phyloP scores from a whole-genome alignment of 2,797 vertebrate genomes.

The Oryzias sinensis region DNA sequence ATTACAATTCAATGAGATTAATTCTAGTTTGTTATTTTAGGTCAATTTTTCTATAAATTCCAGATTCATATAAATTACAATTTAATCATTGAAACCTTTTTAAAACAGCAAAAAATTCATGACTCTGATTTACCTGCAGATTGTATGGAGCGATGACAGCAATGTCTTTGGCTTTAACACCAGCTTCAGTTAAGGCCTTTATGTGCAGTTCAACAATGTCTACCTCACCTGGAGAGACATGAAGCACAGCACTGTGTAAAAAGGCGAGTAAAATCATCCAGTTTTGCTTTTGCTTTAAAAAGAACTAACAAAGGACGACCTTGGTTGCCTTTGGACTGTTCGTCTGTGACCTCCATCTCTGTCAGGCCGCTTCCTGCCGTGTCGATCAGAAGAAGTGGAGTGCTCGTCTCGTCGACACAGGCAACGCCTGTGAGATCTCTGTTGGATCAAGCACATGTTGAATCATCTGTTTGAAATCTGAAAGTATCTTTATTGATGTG shows the following conservation, averaged over 20 bases:
- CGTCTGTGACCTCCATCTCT: slow-evolving; percentile 87
- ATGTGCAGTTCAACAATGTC: slow-evolving; percentile 86
- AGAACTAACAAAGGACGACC: slow-evolving; percentile 67
- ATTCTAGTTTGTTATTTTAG: no score
- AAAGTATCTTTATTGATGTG: not conserved
- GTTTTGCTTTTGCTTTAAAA: not conserved
- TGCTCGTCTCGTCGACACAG: slow-evolving; percentile 83
- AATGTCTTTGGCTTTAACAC: slow-evolving; percentile 85
- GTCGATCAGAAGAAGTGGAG: slow-evolving; percentile 88
- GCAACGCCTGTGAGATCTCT: slow-evolving; percentile 88
- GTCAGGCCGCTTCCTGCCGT: slow-evolving; percentile 89
- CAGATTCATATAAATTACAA: no score
- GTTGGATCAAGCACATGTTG: slow-evolving; percentile 5
- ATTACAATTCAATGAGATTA: no score
- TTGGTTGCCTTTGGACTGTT: slow-evolving; percentile 93
- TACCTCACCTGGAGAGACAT: slow-evolving; percentile 84
- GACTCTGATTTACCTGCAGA: slow-evolving; percentile 83
- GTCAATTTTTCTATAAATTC: no score
- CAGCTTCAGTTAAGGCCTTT: slow-evolving; percentile 85
- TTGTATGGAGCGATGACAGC: slow-evolving; percentile 95
- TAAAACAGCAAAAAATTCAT: no score
- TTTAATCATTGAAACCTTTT: no score
- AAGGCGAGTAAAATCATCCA: not conserved
- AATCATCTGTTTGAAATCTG: not conserved
- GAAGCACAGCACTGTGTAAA: not conserved